Percentiles rank a stretch among this genome's conserved stretches.
Evolutionary conservation across 2,888 invertebrate genomes (phyloP).

Genomic region (Steinernema hermaphroditum): DNA sequence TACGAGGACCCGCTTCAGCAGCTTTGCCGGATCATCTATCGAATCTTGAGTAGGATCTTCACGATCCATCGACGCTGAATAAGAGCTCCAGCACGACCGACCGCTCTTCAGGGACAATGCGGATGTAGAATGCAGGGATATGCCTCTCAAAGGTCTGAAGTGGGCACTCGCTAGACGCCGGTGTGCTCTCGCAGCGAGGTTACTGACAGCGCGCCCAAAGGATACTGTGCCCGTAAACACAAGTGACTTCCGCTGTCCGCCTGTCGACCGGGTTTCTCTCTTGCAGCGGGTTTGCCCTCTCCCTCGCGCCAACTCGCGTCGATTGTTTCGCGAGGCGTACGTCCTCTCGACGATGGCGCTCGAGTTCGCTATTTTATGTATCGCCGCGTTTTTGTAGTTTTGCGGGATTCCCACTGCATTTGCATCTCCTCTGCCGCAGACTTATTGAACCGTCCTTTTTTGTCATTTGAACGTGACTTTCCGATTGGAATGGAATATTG

Average conservation of each 20-base stretch:
- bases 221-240: not conserved
- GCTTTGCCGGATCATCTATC: not conserved
- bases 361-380: not conserved
- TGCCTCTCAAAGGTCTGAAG: too few species aligned
- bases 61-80: not conserved
- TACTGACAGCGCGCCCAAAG: not conserved
- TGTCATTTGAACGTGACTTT: too few species aligned
- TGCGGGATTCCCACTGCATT: not conserved
- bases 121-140: not conserved
- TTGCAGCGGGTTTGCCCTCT: not conserved
- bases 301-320: not conserved
- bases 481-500: too few species aligned
- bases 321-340: not conserved
- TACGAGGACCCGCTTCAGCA: not conserved
- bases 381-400: not conserved
- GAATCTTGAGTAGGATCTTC: conserved; percentile 9
- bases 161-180: too few species aligned
- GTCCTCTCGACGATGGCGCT: not conserved
- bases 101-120: not conserved
- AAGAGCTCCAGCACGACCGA: not conserved
- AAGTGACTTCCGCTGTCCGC: not conserved
- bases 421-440: not conserved
- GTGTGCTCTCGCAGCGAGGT: not conserved
- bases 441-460: not conserved
- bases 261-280: not conserved